A percentile compares a stretch with the other conserved stretches of the same genome.
phyloP scores from a whole-genome alignment of 2,888 invertebrate genomes.

The Netelia fuscicornis region DNA sequence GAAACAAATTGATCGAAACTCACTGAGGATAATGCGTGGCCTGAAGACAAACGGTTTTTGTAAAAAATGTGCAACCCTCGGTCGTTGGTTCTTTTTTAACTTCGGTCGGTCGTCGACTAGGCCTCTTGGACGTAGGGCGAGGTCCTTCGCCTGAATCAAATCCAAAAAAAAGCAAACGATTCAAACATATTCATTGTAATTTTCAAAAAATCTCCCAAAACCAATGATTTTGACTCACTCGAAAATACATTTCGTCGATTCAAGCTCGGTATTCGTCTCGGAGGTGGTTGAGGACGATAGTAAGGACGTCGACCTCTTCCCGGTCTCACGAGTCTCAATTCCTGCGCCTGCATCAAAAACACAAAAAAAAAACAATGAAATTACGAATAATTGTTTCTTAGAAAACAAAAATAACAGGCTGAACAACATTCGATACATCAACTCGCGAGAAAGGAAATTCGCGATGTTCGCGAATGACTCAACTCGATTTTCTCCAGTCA shows the following conservation, averaged over 20 bases:
- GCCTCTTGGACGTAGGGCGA: slow-evolving; percentile 80
- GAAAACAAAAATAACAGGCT: slow-evolving; percentile 11
- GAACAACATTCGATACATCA: slow-evolving; percentile 47
- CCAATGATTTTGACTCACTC: slow-evolving; percentile 71
- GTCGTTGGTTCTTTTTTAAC: slow-evolving; percentile 80
- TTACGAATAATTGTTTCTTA: slow-evolving; percentile 11
- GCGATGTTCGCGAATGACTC: slow-evolving; percentile 67
- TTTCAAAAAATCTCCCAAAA: neutral
- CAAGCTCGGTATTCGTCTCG: slow-evolving; percentile 71
- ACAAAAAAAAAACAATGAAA: slow-evolving; percentile 7
- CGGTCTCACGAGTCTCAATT: slow-evolving; percentile 77
- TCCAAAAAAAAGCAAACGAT: slow-evolving; percentile 5
- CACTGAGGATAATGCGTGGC: slow-evolving; percentile 92
- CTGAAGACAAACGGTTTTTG: slow-evolving; percentile 90
- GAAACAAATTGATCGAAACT: slow-evolving; percentile 80
- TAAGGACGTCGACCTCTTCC: slow-evolving; percentile 76
- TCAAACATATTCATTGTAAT: neutral
- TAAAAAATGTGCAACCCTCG: slow-evolving; percentile 88
- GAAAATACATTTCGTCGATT: slow-evolving; percentile 81
- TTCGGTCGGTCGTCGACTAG: slow-evolving; percentile 78
- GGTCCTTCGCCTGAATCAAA: slow-evolving; percentile 72
- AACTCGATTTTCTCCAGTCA: slow-evolving; percentile 75
- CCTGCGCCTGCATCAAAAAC: slow-evolving; percentile 79
- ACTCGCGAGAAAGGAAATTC: slow-evolving; percentile 44
- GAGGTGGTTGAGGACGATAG: slow-evolving; percentile 72